Evolutionary conservation across 2,888 invertebrate genomes (phyloP).

Genomic region (Oscheius sp.): DNA sequence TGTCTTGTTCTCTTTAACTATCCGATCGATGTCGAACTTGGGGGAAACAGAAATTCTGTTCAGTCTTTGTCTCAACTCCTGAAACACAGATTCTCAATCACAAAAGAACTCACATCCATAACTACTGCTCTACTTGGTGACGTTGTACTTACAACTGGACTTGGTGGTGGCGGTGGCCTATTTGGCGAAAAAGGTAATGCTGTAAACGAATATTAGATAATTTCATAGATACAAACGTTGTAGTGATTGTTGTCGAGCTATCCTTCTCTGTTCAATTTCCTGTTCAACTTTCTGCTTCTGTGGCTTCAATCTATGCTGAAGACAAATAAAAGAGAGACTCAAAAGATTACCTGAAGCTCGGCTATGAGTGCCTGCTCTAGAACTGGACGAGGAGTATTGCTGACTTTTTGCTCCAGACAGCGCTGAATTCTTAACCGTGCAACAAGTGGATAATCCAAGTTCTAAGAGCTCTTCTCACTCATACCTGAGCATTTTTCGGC

Average conservation of each 20-base stretch:
- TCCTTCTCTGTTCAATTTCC: conserved; percentile 13
- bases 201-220: neutral
- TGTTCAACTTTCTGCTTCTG: conserved; percentile 20
- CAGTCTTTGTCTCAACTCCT: conserved; percentile 35
- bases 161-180: neutral
- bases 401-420: neutral
- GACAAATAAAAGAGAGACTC: neutral
- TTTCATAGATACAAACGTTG: neutral
- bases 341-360: conserved; percentile 14
- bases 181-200: neutral
- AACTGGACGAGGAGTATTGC: conserved; percentile 3
- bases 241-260: neutral
- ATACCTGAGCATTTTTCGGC: no score
- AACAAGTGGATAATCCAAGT: no score
- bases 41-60: conserved; percentile 26
- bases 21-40: conserved; percentile 49
- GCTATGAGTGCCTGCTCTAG: conserved; percentile 6
- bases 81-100: neutral
- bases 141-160: neutral
- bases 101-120: conserved; percentile 19
- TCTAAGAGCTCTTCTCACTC: no score
- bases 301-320: conserved; percentile 10
- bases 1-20: conserved; percentile 56
- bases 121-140: neutral
- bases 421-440: neutral